Evolutionary conservation across 2,797 vertebrate genomes (phyloP).

Genomic region (Xyrichtys novacula): DNA sequence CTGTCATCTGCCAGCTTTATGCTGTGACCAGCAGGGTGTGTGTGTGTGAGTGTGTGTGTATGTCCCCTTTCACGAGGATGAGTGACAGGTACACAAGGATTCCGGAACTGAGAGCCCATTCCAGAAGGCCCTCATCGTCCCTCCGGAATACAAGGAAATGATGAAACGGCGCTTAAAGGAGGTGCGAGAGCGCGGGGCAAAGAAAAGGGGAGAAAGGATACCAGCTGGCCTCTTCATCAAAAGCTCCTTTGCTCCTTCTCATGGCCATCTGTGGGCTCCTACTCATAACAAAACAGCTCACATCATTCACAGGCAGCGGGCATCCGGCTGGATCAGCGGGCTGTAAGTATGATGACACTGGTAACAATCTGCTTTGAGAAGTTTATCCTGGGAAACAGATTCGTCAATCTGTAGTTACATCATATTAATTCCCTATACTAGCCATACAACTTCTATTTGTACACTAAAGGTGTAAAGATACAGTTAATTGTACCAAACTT

Average conservation of each 20-base stretch:
- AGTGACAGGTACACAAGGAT: conserved; percentile 68
- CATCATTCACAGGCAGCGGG: conserved; percentile 55
- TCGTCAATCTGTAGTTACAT: too few species aligned
- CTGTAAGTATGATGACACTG: conserved; percentile 16
- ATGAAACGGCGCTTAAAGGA: conserved; percentile 62
- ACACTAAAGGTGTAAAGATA: too few species aligned
- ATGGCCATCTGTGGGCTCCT: conserved; percentile 63
- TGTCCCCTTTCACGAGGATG: conserved; percentile 46
- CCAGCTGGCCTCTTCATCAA: conserved; percentile 73
- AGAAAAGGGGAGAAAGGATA: conserved; percentile 57
- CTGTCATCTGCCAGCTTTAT: conserved; percentile 72
- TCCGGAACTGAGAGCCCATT: conserved; percentile 56
- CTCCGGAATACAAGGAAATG: conserved; percentile 60
- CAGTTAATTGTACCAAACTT: too few species aligned
- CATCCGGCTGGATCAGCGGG: conserved; percentile 49
- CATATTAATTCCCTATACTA: too few species aligned
- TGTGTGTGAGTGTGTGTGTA: conserved; percentile 6
- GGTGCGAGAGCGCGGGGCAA: conserved; percentile 60
- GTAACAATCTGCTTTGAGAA: conserved; percentile 29
- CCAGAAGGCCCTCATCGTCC: conserved; percentile 56
- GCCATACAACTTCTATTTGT: too few species aligned
- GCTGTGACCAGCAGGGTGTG: conserved; percentile 32
- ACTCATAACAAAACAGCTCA: conserved; percentile 65
- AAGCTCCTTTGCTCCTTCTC: conserved; percentile 56
- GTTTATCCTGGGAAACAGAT: conserved; percentile 16